Percentiles rank a stretch among this genome's conserved stretches.
phyloP scores from a whole-genome alignment of 2,888 invertebrate genomes.

The Campaea margaritaria region DNA sequence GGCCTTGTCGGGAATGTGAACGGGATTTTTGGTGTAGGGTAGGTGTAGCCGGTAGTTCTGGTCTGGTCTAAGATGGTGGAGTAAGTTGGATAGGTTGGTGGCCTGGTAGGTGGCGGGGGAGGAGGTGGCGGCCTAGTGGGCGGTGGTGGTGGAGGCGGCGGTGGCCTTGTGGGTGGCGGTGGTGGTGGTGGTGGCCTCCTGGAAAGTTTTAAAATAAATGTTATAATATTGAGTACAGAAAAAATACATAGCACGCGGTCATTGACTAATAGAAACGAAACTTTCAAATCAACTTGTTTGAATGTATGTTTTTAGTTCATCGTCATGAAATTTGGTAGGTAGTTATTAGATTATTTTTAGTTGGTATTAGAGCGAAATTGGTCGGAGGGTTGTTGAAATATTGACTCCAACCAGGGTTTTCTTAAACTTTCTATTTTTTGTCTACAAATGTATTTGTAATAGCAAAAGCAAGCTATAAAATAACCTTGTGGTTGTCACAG shows the following conservation, averaged over 20 bases:
- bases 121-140: conserved; percentile 46
- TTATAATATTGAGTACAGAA: background rate
- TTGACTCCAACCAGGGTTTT: too few species aligned
- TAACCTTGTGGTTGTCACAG: conserved; percentile 24
- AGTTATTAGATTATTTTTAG: too few species aligned
- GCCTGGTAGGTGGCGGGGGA: conserved; percentile 43
- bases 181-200: conserved; percentile 30
- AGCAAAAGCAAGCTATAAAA: background rate
- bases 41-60: conserved; percentile 61
- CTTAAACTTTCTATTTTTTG: too few species aligned
- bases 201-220: conserved; percentile 2
- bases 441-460: too few species aligned
- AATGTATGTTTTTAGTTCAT: too few species aligned
- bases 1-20: conserved; percentile 44
- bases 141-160: conserved; percentile 29
- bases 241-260: too few species aligned
- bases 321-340: too few species aligned
- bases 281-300: too few species aligned
- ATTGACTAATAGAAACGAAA: background rate
- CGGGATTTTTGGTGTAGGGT: conserved; percentile 52
- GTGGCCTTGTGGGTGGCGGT: conserved; percentile 34
- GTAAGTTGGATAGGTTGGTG: conserved; percentile 43
- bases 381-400: too few species aligned
- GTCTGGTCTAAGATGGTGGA: conserved; percentile 40
- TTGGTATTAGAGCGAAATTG: too few species aligned